Evolutionary conservation across 2,888 invertebrate genomes (phyloP).

Genomic region (Aproaerema taeniolella): DNA sequence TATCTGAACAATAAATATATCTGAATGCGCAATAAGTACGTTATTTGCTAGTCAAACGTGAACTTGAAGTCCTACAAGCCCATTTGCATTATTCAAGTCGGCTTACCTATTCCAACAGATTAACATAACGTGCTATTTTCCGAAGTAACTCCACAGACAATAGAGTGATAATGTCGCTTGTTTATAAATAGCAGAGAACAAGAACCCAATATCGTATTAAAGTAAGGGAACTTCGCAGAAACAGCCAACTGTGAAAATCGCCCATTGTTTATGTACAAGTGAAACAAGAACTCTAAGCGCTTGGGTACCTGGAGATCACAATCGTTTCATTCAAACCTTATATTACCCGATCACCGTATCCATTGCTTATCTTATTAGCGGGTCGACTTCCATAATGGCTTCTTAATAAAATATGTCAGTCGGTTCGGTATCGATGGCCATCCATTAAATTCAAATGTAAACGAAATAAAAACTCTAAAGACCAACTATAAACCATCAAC

Average conservation of each 20-base stretch:
- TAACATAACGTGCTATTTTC: conserved; percentile 23
- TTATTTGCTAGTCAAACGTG: conserved; percentile 1
- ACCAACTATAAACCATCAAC: too few species aligned
- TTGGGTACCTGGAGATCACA: conserved; percentile 3
- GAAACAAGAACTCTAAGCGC: neutral
- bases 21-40: neutral
- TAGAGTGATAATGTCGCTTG: conserved; percentile 30
- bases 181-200: conserved; percentile 34
- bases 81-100: conserved; percentile 5
- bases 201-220: conserved; percentile 21
- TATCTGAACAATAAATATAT: too few species aligned
- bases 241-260: conserved; percentile 19
- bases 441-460: too few species aligned
- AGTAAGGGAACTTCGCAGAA: conserved; percentile 22
- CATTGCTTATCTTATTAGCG: too few species aligned
- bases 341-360: too few species aligned
- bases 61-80: neutral
- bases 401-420: too few species aligned
- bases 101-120: conserved; percentile 14
- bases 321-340: too few species aligned
- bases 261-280: conserved; percentile 18
- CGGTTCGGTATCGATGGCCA: too few species aligned
- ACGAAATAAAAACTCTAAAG: too few species aligned
- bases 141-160: conserved; percentile 27
- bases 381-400: too few species aligned